phyloP scores from a whole-genome alignment of 2,113 vertebrate genomes.

The Pholis gunnellus region DNA sequence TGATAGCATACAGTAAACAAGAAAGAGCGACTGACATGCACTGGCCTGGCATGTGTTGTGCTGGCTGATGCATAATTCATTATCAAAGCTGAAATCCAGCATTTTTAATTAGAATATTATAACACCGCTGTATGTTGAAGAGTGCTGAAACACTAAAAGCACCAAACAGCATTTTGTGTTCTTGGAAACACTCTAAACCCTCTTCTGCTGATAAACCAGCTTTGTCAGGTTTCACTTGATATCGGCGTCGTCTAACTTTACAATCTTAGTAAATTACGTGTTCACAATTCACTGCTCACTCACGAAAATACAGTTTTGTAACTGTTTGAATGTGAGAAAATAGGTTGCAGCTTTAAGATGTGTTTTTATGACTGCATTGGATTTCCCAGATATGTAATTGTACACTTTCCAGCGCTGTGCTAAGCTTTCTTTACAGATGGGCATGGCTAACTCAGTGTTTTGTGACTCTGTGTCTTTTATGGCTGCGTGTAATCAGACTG shows the following conservation, averaged over 20 bases:
- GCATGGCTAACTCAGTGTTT: slow-evolving; percentile 33
- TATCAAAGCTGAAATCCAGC: slow-evolving; percentile 8
- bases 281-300: slow-evolving; percentile 11
- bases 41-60: background rate
- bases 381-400: slow-evolving; percentile 55
- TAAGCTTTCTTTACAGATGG: slow-evolving; percentile 48
- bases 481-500: slow-evolving; percentile 69
- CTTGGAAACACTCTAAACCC: background rate
- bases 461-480: slow-evolving; percentile 59
- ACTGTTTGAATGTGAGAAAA: slow-evolving; percentile 24
- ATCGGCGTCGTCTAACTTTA: background rate
- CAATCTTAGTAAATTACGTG: background rate
- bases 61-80: background rate
- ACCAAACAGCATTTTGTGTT: background rate
- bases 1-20: background rate
- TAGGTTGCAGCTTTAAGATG: slow-evolving; percentile 55
- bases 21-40: background rate
- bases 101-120: slow-evolving; percentile 10
- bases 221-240: background rate
- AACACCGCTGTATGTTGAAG: background rate
- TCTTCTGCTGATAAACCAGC: background rate
- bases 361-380: slow-evolving; percentile 49
- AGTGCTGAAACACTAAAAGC: background rate
- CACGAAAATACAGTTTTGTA: slow-evolving; percentile 9
- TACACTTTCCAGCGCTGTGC: slow-evolving; percentile 38